Base-by-base conservation (phyloP, 2,113 vertebrate species). In the Galeopterus variegatus region DNA sequence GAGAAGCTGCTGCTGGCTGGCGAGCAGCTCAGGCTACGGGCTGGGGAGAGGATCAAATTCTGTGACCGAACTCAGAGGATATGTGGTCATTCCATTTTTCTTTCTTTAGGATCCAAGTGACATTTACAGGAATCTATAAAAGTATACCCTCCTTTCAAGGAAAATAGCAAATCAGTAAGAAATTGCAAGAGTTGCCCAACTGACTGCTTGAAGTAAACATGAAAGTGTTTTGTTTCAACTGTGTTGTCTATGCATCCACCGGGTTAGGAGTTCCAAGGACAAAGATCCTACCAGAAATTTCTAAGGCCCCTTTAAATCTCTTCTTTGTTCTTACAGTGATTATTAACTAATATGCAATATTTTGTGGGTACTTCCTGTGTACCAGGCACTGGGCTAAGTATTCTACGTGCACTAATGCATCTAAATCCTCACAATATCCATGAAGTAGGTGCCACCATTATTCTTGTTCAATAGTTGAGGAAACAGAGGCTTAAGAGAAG, bases 261-360 rank as follows among this genome's bases (percentile, higher is more conserved):
- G 19, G 31, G 62, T 52, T 31, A 48, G 9, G 77, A 60, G 56
- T 69, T 73, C 31, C 81, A 41, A 65, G 52, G n/a, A 69, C 58
- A 95, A 83, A 93, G n/a, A 88, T 9, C 82, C 62, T 18, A 70
- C 28, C 70, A 33, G 67, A 70, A 50, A 33, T 48, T 8, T 70
- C 79, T 24, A 36, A 1, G 13, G 11, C 13, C 60, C 24, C 2
- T 33, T 86, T 67, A 76, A 62, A 84, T 36, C 70, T 52, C 31
- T 1, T 11, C 12, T 60, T 60, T 54, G 7, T 15, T 82, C 58
- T 90, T 48, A 48, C 19, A 36, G 48, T 5, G 13, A 36, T 45
- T 45, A 23, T 48, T 82, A 88, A 81, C 19, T 41, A 50, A 56
- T 18, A 11, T 0, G 5, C 4, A 62, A 3, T 8, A 48, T 8